These are phyloP conservation scores for Noctua janthe DNA, from an alignment of 2,888 invertebrate genomes.

Conservation along the genomic window DNA sequence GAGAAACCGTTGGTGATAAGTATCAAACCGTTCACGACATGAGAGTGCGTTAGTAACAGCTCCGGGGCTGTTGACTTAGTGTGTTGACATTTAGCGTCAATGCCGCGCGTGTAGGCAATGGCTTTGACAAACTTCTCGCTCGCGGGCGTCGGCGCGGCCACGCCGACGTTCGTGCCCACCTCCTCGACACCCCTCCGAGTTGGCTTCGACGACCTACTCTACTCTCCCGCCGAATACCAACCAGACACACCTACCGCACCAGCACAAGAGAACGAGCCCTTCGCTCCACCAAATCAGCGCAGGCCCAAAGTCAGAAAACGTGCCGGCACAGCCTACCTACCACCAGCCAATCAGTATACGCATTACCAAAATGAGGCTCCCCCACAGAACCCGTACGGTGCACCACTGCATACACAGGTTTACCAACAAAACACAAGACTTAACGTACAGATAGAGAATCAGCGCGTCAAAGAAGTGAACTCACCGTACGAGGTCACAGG, in stretches of 20 bases:
- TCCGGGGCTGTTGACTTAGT: conserved; percentile 76
- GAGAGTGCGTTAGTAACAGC: conserved; percentile 80
- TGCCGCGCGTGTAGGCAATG: conserved; percentile 85
- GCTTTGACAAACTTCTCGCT: conserved; percentile 87
- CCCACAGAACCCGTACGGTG: conserved; percentile 83
- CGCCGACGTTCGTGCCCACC: conserved; percentile 80
- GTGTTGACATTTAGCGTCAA: conserved; percentile 83
- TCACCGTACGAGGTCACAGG: conserved; percentile 83
- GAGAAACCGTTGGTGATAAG: conserved; percentile 77
- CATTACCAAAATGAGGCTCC: conserved; percentile 83
- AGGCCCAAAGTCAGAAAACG: conserved; percentile 85
- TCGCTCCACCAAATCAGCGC: conserved; percentile 80
- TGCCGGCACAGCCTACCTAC: conserved; percentile 86
- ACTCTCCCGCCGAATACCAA: conserved; percentile 84
- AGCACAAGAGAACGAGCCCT: conserved; percentile 75
- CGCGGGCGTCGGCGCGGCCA: conserved; percentile 79
- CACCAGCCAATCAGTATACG: conserved; percentile 85
- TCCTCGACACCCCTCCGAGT: conserved; percentile 80
- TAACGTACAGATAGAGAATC: conserved; percentile 83
- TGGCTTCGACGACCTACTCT: conserved; percentile 84
- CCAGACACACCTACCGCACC: conserved; percentile 72
- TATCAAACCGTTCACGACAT: conserved; percentile 78
- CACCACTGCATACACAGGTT: conserved; percentile 82
- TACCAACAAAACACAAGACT: conserved; percentile 85
- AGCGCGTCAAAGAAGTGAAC: conserved; percentile 83